Percentiles rank a stretch among this genome's conserved stretches.
Conservation (phyloP, 2,888 invertebrate genomes). For the Scaptomyza cyrtandrae region DNA sequence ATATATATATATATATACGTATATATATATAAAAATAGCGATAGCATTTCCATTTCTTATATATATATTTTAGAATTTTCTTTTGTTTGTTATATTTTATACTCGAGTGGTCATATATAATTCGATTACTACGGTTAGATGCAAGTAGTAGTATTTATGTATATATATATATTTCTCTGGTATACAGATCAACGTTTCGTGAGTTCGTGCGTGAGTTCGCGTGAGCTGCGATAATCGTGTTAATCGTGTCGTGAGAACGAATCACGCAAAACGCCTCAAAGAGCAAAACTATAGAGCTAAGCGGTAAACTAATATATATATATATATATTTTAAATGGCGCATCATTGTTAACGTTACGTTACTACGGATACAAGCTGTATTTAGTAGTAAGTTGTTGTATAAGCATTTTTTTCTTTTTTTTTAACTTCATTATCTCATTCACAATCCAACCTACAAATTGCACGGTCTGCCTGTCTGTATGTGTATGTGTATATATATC, state of each 20-base stretch:
- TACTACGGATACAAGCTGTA: constrained; percentile 48
- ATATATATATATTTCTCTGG: constrained; percentile 9
- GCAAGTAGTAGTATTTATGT: constrained; percentile 12
- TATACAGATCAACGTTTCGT: constrained; percentile 62
- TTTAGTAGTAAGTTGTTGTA: constrained; percentile 21
- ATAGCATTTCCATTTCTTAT: constrained; percentile 53
- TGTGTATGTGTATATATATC: constrained; percentile 23
- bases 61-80: not conserved
- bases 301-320: constrained; percentile 70
- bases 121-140: constrained; percentile 60
- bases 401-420: constrained; percentile 30
- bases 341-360: constrained; percentile 67
- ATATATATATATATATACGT: constrained; percentile 57
- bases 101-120: constrained; percentile 38
- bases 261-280: constrained; percentile 38
- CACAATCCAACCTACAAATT: constrained; percentile 75
- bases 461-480: constrained; percentile 67
- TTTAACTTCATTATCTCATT: constrained; percentile 30
- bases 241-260: constrained; percentile 24
- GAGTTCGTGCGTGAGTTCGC: constrained; percentile 49
- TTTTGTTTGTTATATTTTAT: constrained; percentile 11
- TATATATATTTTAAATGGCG: constrained; percentile 73
- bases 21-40: constrained; percentile 77
- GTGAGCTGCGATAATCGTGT: constrained; percentile 14
- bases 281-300: constrained; percentile 61